Percentiles rank a stretch among this genome's conserved stretches.
Conservation (phyloP, 2,888 invertebrate species). For the Tetramorium bicarinatum region DNA sequence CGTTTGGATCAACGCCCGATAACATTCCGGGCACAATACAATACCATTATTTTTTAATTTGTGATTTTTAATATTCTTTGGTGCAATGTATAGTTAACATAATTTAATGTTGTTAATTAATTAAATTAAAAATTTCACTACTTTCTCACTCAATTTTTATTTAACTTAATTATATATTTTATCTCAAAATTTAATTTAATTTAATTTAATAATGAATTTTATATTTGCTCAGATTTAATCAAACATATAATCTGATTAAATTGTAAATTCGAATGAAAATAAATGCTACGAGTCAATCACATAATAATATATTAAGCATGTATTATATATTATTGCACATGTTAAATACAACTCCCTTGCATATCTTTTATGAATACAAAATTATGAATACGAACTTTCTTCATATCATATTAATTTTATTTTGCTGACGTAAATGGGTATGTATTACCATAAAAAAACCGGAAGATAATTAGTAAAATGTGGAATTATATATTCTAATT, state of each 20-base stretch:
- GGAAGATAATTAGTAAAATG: background rate
- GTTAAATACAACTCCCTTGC: background rate
- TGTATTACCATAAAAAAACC: background rate
- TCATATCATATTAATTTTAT: constrained; percentile 18
- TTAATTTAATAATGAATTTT: constrained; percentile 14
- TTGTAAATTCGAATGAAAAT: background rate
- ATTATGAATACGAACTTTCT: background rate
- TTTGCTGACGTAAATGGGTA: background rate
- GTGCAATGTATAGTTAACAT: background rate
- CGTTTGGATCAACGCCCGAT: constrained; percentile 8
- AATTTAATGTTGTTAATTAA: too few species aligned
- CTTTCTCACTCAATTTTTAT: background rate
- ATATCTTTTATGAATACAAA: background rate
- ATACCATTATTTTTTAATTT: background rate
- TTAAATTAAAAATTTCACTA: background rate
- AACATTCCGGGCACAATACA: background rate
- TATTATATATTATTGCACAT: background rate
- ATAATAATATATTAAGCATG: background rate
- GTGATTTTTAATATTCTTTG: background rate
- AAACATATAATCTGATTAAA: constrained; percentile 7
- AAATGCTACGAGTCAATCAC: background rate
- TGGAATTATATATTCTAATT: constrained; percentile 29
- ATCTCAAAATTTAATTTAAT: background rate
- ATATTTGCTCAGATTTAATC: background rate
- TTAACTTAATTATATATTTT: background rate